Percentiles rank a stretch among this genome's conserved stretches.
phyloP scores from a whole-genome alignment of 2,113 vertebrate genomes.

The Galemys pyrenaicus region DNA sequence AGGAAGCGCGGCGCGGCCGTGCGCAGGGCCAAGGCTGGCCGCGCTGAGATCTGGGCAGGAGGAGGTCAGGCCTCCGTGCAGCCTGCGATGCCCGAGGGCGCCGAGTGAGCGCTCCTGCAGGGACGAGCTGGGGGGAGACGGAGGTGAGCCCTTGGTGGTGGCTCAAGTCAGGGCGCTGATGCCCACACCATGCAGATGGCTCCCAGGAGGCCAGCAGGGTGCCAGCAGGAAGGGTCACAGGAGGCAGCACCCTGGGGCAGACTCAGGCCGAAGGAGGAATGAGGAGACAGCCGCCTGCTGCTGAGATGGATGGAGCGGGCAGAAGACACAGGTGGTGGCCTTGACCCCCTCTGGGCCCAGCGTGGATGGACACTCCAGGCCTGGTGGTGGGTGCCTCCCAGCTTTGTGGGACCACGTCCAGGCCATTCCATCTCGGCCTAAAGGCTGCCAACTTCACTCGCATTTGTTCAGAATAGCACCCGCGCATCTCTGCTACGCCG shows the following conservation, averaged over 20 bases:
- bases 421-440: no score
- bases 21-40: no score
- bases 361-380: no score
- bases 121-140: neutral
- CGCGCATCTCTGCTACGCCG: neutral
- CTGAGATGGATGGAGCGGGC: neutral
- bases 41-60: no score
- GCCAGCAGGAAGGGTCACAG: constrained; percentile 75
- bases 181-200: constrained; percentile 74
- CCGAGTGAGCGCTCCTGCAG: neutral
- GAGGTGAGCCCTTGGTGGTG: neutral
- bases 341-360: neutral
- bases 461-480: neutral
- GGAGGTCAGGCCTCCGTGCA: neutral
- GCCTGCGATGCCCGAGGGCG: rapidly evolving
- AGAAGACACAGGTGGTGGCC: neutral
- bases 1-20: no score
- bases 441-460: neutral
- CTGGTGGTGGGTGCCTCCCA: neutral
- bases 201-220: constrained; percentile 41
- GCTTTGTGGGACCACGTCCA: neutral
- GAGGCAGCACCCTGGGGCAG: constrained; percentile 53
- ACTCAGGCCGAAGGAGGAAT: neutral
- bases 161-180: constrained; percentile 20
- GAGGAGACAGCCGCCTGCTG: neutral